These are phyloP conservation scores for Palythoa grandis DNA, from an alignment of 92 coral and sea anemone genomes.

Conservation along the genomic window DNA sequence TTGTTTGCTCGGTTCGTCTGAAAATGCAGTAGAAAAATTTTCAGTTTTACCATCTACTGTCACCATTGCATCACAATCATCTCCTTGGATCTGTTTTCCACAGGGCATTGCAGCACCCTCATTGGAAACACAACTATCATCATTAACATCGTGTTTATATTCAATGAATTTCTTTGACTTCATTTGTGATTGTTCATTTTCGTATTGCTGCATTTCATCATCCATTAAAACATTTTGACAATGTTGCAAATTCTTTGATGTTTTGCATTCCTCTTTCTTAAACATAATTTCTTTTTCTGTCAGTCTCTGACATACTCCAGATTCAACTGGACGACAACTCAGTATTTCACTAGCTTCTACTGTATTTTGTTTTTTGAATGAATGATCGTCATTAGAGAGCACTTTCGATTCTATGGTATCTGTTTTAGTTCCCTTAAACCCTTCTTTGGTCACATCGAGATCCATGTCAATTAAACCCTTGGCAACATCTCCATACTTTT, in stretches of 20 bases:
- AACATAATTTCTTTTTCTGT: not conserved
- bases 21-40: not conserved
- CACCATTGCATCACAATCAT: not conserved
- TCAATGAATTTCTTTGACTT: not conserved
- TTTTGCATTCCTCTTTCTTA: not conserved
- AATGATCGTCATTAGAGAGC: not conserved
- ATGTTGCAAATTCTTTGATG: not conserved
- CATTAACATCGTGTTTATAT: not conserved
- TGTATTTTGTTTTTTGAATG: not conserved
- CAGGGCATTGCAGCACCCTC: not conserved
- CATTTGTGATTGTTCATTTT: not conserved
- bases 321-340: not conserved
- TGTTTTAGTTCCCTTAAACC: too few relatives aligned
- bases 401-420: not conserved
- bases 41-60: not conserved
- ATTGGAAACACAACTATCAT: not conserved
- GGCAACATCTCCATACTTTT: too few relatives aligned
- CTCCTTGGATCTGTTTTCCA: not conserved
- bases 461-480: not conserved
- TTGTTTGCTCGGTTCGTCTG: not conserved
- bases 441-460: not conserved
- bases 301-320: not conserved
- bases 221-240: not conserved
- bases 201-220: not conserved
- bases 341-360: not conserved